phyloP scores from a whole-genome alignment of 2,888 invertebrate genomes.

The Macropis europaea region DNA sequence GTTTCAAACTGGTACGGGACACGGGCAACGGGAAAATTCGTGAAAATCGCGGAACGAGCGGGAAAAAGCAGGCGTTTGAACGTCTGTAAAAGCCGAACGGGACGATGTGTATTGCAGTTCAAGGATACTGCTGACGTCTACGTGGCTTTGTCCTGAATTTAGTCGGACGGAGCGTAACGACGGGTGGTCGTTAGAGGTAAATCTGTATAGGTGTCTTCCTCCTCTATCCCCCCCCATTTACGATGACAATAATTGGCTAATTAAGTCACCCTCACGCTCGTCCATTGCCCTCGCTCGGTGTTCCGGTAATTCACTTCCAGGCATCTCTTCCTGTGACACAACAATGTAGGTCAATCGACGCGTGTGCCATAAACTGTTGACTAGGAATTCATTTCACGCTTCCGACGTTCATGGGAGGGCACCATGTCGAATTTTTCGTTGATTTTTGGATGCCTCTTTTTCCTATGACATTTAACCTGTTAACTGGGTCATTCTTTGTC shows the following conservation, averaged over 20 bases:
- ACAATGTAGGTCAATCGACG: conserved; percentile 62
- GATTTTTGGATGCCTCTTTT: too few species aligned
- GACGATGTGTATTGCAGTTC: conserved; percentile 38
- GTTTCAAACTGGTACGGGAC: conserved; percentile 9
- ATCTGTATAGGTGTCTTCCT: conserved; percentile 6
- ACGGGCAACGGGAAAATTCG: neutral
- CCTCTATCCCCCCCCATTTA: conserved; percentile 6
- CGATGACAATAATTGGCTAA: conserved; percentile 60
- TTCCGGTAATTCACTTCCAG: conserved; percentile 57
- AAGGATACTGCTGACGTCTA: conserved; percentile 55
- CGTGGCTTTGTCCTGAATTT: conserved; percentile 52
- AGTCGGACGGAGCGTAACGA: conserved; percentile 11
- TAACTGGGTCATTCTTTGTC: too few species aligned
- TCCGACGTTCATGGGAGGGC: too few species aligned
- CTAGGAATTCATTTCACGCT: conserved; percentile 51
- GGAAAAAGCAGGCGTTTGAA: neutral
- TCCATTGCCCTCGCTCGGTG: conserved; percentile 47
- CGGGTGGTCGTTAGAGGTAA: conserved; percentile 31
- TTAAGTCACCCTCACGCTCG: conserved; percentile 62
- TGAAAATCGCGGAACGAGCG: too few species aligned
- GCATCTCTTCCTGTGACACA: conserved; percentile 52
- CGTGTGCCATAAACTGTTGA: conserved; percentile 50
- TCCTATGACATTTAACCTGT: too few species aligned
- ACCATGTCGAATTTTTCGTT: too few species aligned
- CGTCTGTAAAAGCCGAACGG: conserved; percentile 23